A percentile compares a stretch with the other conserved stretches of the same genome.
phyloP scores from a whole-genome alignment of 2,113 vertebrate genomes.

The Apaloderma vittatum region DNA sequence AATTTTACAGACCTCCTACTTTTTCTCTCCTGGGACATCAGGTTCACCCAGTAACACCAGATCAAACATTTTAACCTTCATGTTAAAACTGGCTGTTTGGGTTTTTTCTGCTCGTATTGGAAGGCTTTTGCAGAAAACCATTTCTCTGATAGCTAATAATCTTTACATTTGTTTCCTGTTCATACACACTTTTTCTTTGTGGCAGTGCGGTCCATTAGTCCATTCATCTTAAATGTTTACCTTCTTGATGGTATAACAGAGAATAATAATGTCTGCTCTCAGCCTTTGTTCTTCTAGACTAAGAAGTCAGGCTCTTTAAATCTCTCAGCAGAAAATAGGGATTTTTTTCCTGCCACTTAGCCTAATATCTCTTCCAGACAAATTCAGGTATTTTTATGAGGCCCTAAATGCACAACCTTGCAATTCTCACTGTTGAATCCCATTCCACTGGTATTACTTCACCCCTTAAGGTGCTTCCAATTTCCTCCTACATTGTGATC shows the following conservation, averaged over 20 bases:
- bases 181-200: neutral
- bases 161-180: neutral
- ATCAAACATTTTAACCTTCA: neutral
- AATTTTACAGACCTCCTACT: neutral
- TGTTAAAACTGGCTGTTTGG: neutral
- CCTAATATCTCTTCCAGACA: neutral
- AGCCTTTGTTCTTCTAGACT: neutral
- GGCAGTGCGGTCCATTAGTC: neutral
- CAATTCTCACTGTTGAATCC: neutral
- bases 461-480: neutral
- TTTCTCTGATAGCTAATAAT: neutral
- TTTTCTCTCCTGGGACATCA: neutral
- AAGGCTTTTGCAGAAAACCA: neutral
- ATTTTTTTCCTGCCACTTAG: neutral
- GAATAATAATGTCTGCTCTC: neutral
- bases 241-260: neutral
- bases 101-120: neutral
- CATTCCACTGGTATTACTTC: neutral
- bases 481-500: neutral
- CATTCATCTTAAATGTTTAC: neutral
- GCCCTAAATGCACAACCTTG: neutral
- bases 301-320: neutral
- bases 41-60: neutral
- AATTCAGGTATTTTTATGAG: neutral
- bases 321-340: neutral